phyloP scores from a whole-genome alignment of 2,113 vertebrate genomes.

The Alaudala cheleensis region DNA sequence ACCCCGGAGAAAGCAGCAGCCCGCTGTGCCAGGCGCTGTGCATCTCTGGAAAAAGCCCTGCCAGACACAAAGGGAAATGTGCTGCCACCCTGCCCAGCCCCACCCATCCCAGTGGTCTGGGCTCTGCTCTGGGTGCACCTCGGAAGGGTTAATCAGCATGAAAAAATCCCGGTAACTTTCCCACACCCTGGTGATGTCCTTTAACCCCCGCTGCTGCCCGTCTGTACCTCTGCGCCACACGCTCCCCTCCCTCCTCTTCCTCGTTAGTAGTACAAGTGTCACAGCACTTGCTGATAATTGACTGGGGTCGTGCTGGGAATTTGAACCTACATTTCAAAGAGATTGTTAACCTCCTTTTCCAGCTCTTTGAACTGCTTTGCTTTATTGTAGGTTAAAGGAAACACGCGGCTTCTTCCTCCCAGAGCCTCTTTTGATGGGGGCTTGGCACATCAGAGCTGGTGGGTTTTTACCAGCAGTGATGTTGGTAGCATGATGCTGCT shows the following conservation, averaged over 20 bases:
- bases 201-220: rapidly evolving
- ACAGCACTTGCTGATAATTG: neutral
- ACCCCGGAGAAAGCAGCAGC: neutral
- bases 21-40: rapidly evolving
- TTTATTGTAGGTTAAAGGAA: conserved; percentile 38
- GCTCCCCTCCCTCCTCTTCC: neutral
- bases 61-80: neutral
- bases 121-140: neutral
- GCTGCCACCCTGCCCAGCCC: neutral
- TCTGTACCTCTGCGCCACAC: neutral
- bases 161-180: neutral
- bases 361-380: neutral
- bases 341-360: conserved; percentile 44
- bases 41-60: neutral
- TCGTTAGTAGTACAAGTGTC: neutral
- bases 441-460: neutral
- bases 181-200: neutral
- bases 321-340: conserved; percentile 40
- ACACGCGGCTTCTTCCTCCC: neutral
- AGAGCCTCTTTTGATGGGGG: neutral
- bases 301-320: conserved; percentile 6
- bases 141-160: neutral
- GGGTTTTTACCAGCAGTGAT: neutral
- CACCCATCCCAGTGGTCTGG: neutral
- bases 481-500: neutral